Base-by-base conservation (phyloP, 1,140 invertebrate species). In the Scaptomyza hsui region DNA sequence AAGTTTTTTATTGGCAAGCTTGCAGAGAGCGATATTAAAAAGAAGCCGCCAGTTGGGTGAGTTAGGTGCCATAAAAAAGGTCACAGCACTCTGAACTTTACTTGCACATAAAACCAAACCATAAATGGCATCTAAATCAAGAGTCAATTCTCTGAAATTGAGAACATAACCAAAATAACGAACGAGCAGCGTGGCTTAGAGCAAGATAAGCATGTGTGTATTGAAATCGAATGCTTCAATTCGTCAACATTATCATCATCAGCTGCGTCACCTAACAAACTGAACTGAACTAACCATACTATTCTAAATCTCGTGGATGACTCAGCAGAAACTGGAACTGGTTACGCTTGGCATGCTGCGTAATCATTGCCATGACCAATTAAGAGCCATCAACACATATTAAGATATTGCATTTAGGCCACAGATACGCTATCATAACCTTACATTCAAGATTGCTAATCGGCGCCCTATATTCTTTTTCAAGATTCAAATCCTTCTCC, bases 1-100 rank as follows among this genome's bases (percentile, higher is more conserved):
- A 95, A 97, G 72, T 99, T 95, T 90, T 95, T 95, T 91, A 94
- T 99, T 79, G 98, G 98, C 68, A 94, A 96, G 53, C 56, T 93
- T 61, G 91, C 91, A 2, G 75, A 89, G 6, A 82, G 61, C 72
- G 92, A 92, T 77, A 76, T 68, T 15, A 70, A 60, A 24, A 47
- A 69, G 26, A 75, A 74, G 56, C 55, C 75, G 7, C 72, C 75
- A 45, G 56, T 89, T 67, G 85, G 72, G 79, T 89, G 67, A 78
- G 79, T 68, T 55, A 19, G 9, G 7, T 9, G 0, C 4, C 19
- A 29, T n/a, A 35, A 1, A 12, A n/a, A 35, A 35, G 12, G 12
- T 35, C 1, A n/a, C 32, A 32, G 29, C 29, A 32, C 29, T 32
- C 7, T 3, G 29, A 32, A 10, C 29, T 1, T 24, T 6, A 24